Base-by-base conservation (phyloP, 1,140 invertebrate species). In the Aricia agestis region DNA sequence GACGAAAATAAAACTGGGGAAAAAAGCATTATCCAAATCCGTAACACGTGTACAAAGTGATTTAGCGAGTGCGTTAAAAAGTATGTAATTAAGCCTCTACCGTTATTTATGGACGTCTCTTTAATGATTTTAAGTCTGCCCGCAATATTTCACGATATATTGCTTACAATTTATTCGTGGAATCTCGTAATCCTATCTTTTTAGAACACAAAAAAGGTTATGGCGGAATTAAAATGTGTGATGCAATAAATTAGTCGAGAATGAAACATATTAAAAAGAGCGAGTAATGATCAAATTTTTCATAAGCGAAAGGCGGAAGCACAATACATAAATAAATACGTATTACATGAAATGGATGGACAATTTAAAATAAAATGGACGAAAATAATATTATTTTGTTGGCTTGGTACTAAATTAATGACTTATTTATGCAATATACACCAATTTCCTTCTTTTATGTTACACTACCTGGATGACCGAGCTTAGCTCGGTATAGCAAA, bases 1-100 rank as follows among this genome's bases (percentile, higher is more conserved):
- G 58, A 18, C 18, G 18, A 63, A 63, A 25, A 19, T 63, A 19
- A 19, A 63, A 63, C 6, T 19, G 19, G 18, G 59, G 18, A 63
- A 63, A 63, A 1, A 7, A 1, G 6, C 45, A 52, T 52, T 17
- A 19, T 18, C 5, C 59, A 11, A 19, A 19, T 25, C 59, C 17
- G 18, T 63, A 63, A 63, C 59, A 61, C 59, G 59, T 61, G 59
- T 61, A 19, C 59, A 17, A 19, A 11, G 59, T 63, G 59, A 63
- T 63, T 63, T 63, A 63, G 59, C 59, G 59, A 63, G 59, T 63
- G 59, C 59, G 59, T 63, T 63, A 63, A 63, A 63, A 63, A 19
- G 6, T 11, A 19, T 63, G 59, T 63, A 63, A 63, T 63, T 63
- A 63, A 63, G 59, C 59, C 17, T 11, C 17, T 25, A 17, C 7